Evolutionary conservation across 2,113 vertebrate genomes (phyloP).

Genomic region (Probosciger aterrimus): DNA sequence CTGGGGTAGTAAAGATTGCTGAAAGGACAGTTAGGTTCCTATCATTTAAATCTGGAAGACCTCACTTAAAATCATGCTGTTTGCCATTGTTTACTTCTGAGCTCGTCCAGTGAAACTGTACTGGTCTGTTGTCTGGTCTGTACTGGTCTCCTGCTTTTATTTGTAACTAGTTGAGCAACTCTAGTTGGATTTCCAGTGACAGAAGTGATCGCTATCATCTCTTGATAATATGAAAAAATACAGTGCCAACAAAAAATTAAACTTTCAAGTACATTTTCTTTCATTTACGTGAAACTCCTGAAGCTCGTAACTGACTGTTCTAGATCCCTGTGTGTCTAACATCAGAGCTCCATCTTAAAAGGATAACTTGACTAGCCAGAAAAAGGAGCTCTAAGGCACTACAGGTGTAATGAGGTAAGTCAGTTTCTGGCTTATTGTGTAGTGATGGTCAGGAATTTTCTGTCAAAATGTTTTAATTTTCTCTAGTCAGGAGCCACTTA

Average conservation of each 20-base stretch:
- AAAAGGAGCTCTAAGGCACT: background rate
- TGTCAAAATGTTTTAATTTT: slow-evolving; percentile 49
- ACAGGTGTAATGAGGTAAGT: background rate
- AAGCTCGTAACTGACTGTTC: background rate
- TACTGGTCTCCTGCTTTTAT: background rate
- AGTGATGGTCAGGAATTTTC: slow-evolving; percentile 16
- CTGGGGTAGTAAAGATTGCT: background rate
- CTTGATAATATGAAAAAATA: background rate
- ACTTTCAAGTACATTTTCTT: background rate
- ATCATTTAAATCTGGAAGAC: background rate
- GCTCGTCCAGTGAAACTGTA: background rate
- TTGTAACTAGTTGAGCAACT: background rate
- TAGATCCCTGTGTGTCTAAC: background rate
- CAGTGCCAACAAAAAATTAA: background rate
- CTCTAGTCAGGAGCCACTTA: background rate
- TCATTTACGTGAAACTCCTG: background rate
- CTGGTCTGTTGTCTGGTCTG: background rate
- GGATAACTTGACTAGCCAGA: background rate
- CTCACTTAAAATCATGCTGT: background rate
- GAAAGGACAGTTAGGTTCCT: background rate
- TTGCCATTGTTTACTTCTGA: background rate
- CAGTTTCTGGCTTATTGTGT: slow-evolving; percentile 18
- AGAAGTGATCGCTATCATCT: background rate
- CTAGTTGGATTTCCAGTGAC: background rate
- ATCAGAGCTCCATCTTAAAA: background rate